Base-by-base conservation (phyloP, 1,140 invertebrate species). In the Drosophila mojavensis region DNA sequence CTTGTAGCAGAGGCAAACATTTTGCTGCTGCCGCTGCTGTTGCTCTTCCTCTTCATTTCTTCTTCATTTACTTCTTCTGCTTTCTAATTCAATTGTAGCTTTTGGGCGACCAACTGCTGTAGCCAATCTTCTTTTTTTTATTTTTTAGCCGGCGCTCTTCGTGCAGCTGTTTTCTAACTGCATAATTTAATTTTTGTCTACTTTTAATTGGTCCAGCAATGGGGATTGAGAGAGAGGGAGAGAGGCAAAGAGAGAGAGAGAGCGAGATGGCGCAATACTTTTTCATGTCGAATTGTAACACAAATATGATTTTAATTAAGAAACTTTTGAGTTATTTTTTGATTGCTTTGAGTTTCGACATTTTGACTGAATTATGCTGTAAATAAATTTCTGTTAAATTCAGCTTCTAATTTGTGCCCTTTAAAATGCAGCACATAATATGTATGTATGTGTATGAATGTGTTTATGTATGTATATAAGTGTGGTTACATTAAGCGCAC, bases 121-220 rank as follows among this genome's bases (percentile, higher is more conserved):
- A 33, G 55, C 33, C 53, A 50, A 48, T 75, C 48, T 48, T 63
- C 20, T 48, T 47, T 17, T 45, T n/a, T 41, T 41, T 41, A 13
- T 43, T 43, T 43, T 43, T 43, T 43, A 43, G 28, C 4, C 28
- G 10, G 43, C 24, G 48, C 56, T 78, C 56, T 78, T 41, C 70
- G 63, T 81, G 70, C 53, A 70, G 59, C 75, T 73, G 36, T 79
- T 77, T 72, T 66, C 60, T 71, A 47, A 78, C 55, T 89, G 81
- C 78, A 90, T 91, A 91, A 91, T 91, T 91, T 85, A 89, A 91
- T 91, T 91, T 89, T 85, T 91, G 89, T 91, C 89, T 85, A 80
- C 78, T 89, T 91, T 89, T 91, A 91, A 91, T 91, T 91, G 89
- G 63, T 71, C 70, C 67, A 90, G 77, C 76, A 70, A 5, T 9